A percentile compares a stretch with the other conserved stretches of the same genome.
Evolutionary conservation across 2,888 invertebrate genomes (phyloP).

Genomic region (Phragmatobia fuliginosa): DNA sequence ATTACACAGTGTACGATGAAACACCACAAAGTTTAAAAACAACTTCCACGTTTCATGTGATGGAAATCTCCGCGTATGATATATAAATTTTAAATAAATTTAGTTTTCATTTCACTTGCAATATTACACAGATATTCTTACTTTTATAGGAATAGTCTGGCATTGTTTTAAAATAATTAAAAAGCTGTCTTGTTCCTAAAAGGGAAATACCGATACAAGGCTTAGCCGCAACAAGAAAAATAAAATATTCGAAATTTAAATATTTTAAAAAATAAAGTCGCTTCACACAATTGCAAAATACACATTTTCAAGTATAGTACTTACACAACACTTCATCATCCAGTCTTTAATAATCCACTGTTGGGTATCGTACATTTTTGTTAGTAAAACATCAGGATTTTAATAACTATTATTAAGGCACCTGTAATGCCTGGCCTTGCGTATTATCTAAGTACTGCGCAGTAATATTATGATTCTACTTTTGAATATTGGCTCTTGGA

Average conservation of each 20-base stretch:
- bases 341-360: no score
- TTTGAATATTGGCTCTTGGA: slow-evolving; percentile 30
- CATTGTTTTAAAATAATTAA: neutral
- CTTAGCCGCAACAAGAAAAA: neutral
- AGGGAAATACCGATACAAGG: no score
- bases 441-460: slow-evolving; percentile 54
- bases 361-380: neutral
- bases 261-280: neutral
- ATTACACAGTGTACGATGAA: slow-evolving; percentile 7
- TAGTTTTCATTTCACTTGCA: neutral
- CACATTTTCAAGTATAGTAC: neutral
- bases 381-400: slow-evolving; percentile 30
- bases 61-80: neutral
- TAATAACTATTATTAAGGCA: slow-evolving; percentile 30
- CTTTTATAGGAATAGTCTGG: neutral
- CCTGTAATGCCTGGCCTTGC: slow-evolving; percentile 43
- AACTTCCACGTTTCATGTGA: neutral
- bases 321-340: no score
- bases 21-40: slow-evolving; percentile 9
- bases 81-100: neutral
- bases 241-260: neutral
- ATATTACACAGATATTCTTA: neutral
- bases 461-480: slow-evolving; percentile 41
- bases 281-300: neutral
- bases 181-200: neutral